phyloP scores from a whole-genome alignment of 1,140 invertebrate species.

The Melitaea cinxia region DNA sequence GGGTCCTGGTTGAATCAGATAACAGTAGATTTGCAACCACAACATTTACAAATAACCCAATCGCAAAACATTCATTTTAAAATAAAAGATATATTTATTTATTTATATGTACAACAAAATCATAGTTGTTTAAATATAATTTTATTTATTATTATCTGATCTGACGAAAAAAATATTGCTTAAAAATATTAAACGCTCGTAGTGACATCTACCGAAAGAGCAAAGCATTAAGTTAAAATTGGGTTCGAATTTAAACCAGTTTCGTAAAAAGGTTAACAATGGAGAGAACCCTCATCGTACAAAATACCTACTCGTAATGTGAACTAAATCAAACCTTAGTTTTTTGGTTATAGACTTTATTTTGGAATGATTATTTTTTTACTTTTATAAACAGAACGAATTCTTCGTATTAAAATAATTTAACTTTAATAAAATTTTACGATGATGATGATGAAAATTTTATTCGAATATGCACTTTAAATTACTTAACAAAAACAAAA shows the following conservation, averaged over 20 bases:
- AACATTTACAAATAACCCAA: conserved; percentile 77
- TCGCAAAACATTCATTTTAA: conserved; percentile 16
- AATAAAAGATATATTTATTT: not conserved
- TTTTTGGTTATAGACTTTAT: not conserved
- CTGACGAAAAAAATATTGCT: not conserved
- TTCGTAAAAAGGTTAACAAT: not conserved
- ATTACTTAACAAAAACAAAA: no score
- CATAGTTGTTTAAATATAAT: not conserved
- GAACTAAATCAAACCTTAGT: no score
- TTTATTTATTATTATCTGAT: not conserved
- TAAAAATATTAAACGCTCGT: not conserved
- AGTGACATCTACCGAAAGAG: conserved; percentile 37
- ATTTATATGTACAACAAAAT: not conserved
- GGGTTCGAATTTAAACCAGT: conserved; percentile 19
- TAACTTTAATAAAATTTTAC: no score
- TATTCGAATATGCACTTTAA: no score
- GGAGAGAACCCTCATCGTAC: not conserved
- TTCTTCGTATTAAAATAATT: no score
- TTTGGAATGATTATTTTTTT: not conserved
- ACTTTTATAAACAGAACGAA: not conserved
- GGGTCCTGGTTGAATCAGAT: conserved; percentile 71
- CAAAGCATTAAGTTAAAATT: conserved; percentile 24
- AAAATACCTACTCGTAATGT: no score
- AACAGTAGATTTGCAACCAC: conserved; percentile 69
- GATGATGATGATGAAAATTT: no score